phyloP scores from a whole-genome alignment of 2,113 vertebrate species.

The Dinomys branickii region DNA sequence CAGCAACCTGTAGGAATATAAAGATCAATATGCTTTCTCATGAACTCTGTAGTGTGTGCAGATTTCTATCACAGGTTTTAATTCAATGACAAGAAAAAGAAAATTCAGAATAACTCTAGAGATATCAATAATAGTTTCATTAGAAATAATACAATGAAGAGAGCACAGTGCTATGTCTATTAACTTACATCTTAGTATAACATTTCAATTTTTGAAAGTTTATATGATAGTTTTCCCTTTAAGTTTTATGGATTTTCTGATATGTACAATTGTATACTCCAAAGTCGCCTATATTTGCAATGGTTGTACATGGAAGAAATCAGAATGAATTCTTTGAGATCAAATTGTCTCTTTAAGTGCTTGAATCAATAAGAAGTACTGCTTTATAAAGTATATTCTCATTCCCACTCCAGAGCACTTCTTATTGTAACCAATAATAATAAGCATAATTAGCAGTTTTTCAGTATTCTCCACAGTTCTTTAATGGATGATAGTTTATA shows the following conservation, averaged over 20 bases:
- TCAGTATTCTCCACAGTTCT: neutral
- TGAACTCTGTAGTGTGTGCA: neutral
- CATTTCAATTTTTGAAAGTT: constrained; percentile 1
- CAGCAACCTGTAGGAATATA: neutral
- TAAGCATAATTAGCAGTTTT: neutral
- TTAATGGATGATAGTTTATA: neutral
- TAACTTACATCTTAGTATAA: neutral
- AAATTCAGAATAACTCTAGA: constrained; percentile 23
- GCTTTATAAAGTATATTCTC: neutral
- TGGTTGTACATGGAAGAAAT: neutral
- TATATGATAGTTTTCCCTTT: neutral
- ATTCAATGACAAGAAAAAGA: neutral
- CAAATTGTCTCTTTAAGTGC: neutral
- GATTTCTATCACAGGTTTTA: constrained; percentile 1
- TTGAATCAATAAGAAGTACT: neutral
- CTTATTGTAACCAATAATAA: neutral
- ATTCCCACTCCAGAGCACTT: neutral
- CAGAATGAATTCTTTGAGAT: neutral
- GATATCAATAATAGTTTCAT: neutral
- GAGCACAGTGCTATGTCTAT: neutral
- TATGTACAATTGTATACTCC: neutral
- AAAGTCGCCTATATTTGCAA: neutral
- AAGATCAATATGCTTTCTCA: neutral
- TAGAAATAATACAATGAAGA: neutral
- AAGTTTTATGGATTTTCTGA: constrained; percentile 26